Conservation (phyloP, 1,140 invertebrate species). For the Nasonia vitripennis region DNA sequence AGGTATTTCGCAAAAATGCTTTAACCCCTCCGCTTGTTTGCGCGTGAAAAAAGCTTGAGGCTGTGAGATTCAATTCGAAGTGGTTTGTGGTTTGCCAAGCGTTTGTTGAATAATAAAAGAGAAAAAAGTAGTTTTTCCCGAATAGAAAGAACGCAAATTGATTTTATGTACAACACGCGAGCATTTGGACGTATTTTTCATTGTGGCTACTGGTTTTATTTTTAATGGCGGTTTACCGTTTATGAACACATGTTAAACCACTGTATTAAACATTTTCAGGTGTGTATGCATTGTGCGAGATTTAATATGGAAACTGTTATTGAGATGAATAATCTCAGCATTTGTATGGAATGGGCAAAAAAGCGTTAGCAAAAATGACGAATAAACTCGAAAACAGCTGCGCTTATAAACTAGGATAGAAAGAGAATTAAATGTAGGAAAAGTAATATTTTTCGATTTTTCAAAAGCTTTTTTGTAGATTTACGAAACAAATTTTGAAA, state of each 20-base stretch:
- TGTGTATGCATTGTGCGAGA: background rate
- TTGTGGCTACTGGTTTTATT: background rate
- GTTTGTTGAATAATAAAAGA: background rate
- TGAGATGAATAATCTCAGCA: conserved; percentile 1
- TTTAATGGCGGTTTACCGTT: background rate
- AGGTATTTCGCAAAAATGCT: no score
- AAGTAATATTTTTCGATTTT: background rate
- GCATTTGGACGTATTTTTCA: background rate
- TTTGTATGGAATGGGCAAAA: background rate
- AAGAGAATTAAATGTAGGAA: conserved; percentile 10
- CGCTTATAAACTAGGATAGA: background rate
- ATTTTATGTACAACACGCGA: background rate
- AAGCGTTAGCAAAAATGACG: conserved; percentile 11
- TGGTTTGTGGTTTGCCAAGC: no score
- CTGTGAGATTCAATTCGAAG: background rate
- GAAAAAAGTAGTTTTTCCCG: background rate
- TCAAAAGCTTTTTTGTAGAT: no score
- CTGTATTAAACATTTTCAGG: no score
- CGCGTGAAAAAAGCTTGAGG: background rate
- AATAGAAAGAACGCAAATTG: background rate
- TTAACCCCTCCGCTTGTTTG: no score
- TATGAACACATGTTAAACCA: background rate
- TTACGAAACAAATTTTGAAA: background rate
- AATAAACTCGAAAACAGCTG: background rate
- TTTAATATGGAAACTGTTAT: background rate